These are phyloP conservation scores for Microcaecilia unicolor DNA, from an alignment of 2,797 vertebrate species.

Conservation along the genomic window DNA sequence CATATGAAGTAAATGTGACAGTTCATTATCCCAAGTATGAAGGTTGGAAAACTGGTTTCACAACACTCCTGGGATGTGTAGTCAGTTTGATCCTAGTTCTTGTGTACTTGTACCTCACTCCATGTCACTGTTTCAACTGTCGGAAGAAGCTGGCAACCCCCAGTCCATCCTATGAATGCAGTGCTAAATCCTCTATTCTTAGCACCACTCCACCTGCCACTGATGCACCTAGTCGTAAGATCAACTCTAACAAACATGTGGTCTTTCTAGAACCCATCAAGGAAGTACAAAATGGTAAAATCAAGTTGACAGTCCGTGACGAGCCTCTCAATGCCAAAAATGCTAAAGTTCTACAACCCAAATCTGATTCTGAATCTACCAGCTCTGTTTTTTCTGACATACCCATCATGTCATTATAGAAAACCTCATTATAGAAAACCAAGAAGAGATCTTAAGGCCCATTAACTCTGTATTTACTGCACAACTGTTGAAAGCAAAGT, in stretches of 20 bases:
- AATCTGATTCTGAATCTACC: constrained; percentile 63
- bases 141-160: constrained; percentile 30
- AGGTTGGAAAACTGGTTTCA: constrained; percentile 79
- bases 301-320: constrained; percentile 48
- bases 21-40: constrained; percentile 34
- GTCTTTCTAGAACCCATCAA: constrained; percentile 87
- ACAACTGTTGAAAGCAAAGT: too few species aligned
- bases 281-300: constrained; percentile 71
- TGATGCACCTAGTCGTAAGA: constrained; percentile 71
- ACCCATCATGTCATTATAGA: constrained; percentile 60
- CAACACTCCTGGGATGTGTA: constrained; percentile 82
- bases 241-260: constrained; percentile 83
- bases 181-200: constrained; percentile 80
- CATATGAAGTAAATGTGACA: constrained; percentile 73
- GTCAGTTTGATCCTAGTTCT: constrained; percentile 82
- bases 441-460: too few species aligned
- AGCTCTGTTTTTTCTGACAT: constrained; percentile 73
- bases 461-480: too few species aligned
- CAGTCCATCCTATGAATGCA: constrained; percentile 65
- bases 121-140: constrained; percentile 65
- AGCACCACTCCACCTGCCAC: constrained; percentile 67
- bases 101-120: constrained; percentile 81
- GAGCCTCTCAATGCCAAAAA: constrained; percentile 34
- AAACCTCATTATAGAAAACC: constrained; percentile 46
- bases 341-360: constrained; percentile 48